Evolutionary conservation across 2,888 invertebrate genomes (phyloP).

Genomic region (Sarcophaga subvicina): DNA sequence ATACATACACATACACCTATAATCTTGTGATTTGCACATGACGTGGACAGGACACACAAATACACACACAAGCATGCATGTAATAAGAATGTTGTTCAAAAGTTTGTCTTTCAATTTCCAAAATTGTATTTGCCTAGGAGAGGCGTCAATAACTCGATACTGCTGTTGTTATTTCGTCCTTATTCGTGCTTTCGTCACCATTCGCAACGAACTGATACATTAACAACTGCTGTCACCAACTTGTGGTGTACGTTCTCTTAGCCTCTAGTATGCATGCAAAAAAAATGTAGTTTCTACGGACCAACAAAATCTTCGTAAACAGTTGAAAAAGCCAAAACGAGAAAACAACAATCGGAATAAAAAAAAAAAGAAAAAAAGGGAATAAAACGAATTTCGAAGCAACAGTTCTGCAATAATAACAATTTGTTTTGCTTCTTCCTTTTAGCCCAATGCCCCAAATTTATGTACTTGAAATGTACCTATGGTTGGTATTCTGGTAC

Average conservation of each 20-base stretch:
- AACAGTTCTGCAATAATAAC: conserved; percentile 67
- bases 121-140: conserved; percentile 77
- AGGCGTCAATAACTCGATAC: conserved; percentile 64
- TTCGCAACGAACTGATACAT: conserved; percentile 48
- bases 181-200: conserved; percentile 59
- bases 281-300: conserved; percentile 25
- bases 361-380: neutral
- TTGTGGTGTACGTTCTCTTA: conserved; percentile 2
- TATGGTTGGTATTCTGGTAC: neutral
- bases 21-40: too few relatives aligned
- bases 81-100: conserved; percentile 70
- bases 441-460: conserved; percentile 73
- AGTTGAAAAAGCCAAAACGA: conserved; percentile 30
- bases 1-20: too few relatives aligned
- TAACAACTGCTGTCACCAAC: conserved; percentile 7
- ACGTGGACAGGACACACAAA: too few relatives aligned
- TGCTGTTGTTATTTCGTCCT: conserved; percentile 29
- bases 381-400: conserved; percentile 32
- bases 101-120: conserved; percentile 81
- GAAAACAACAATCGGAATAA: conserved; percentile 50
- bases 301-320: conserved; percentile 27
- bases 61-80: neutral
- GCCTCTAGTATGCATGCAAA: conserved; percentile 16
- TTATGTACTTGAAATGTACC: conserved; percentile 30
- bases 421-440: conserved; percentile 3